Base-by-base conservation (phyloP, 2,888 invertebrate species). In the Mimas tiliae region DNA sequence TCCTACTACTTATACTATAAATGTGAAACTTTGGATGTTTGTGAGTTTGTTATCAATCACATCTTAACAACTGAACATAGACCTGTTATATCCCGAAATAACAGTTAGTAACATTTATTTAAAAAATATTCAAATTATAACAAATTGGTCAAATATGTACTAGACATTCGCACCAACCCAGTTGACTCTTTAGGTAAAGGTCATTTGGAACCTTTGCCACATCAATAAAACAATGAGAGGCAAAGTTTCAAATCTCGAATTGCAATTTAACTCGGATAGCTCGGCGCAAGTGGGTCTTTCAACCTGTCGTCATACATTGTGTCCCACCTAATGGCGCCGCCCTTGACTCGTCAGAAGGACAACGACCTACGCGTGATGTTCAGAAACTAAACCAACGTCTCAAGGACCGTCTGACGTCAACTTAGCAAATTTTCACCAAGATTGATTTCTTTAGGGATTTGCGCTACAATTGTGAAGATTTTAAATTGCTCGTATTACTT, bases 371-470 rank as follows among this genome's bases (percentile, higher is more conserved):
- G 45, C 11, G 45, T 14, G 14, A 45, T 11, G 19, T 55, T 65
- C 45, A 62, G 38, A 68, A 63, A 64, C 67, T 42, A 68, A 69
- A 72, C 67, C 70, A 63, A 38, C 70, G 70, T 70, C 73, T 74
- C 70, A 72, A 69, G 70, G 72, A 65, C 70, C 66, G 53, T 48
- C 69, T 72, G 69, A 67, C 63, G 38, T 58, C 42, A 58, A 58
- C 19, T 63, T 66, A 67, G 66, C 68, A 65, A 67, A 75, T 73
- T 75, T 67, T 64, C 63, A 12, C 21, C 50, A 53, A 73, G 67
- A 76, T 73, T 74, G 71, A 79, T 77, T 77, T 76, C 75, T 77
- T 75, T 52, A 53, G 74, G 71, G 72, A 73, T 63, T 72, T 53
- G 45, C 62, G 45, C 45, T 50, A 53, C 50, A 45, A 51, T 51